Evolutionary conservation across 2,888 invertebrate genomes (phyloP).

Genomic region (Drosophila cognata): DNA sequence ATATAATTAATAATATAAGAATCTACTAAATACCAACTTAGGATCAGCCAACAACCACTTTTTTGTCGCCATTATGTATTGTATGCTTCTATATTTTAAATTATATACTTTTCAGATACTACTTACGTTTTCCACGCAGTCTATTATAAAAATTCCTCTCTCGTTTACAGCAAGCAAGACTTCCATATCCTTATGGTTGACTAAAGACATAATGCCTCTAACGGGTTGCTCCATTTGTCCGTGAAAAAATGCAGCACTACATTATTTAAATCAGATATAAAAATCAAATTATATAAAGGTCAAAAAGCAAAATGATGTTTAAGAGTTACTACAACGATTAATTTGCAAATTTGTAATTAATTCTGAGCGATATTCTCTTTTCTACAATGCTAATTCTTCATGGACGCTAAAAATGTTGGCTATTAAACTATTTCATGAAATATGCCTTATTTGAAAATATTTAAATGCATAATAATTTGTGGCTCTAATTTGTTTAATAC

Average conservation of each 20-base stretch:
- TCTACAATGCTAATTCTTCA: not conserved
- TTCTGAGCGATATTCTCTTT: not conserved
- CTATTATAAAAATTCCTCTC: slow-evolving; percentile 93
- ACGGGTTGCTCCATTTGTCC: slow-evolving; percentile 97
- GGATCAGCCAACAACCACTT: not conserved
- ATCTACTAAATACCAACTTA: not conserved
- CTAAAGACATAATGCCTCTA: slow-evolving; percentile 92
- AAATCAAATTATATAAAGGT: not conserved
- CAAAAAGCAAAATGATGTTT: not conserved
- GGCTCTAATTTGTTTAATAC: too few species aligned
- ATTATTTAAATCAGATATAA: not conserved
- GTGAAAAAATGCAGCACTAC: slow-evolving; percentile 96
- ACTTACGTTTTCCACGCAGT: slow-evolving; percentile 92
- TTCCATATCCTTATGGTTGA: slow-evolving; percentile 94
- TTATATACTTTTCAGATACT: not conserved
- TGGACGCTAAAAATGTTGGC: not conserved
- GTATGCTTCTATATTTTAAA: not conserved
- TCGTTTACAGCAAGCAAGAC: slow-evolving; percentile 95
- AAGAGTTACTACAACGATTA: not conserved
- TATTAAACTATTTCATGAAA: not conserved
- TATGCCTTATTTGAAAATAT: not conserved
- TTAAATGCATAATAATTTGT: too few species aligned
- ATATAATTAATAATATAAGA: too few species aligned
- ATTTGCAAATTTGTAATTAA: not conserved
- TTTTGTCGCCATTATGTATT: too few species aligned